Percentiles rank a stretch among this genome's conserved stretches.
Evolutionary conservation across 2,113 vertebrate species (phyloP).

Genomic region (Bubalus kerabau): DNA sequence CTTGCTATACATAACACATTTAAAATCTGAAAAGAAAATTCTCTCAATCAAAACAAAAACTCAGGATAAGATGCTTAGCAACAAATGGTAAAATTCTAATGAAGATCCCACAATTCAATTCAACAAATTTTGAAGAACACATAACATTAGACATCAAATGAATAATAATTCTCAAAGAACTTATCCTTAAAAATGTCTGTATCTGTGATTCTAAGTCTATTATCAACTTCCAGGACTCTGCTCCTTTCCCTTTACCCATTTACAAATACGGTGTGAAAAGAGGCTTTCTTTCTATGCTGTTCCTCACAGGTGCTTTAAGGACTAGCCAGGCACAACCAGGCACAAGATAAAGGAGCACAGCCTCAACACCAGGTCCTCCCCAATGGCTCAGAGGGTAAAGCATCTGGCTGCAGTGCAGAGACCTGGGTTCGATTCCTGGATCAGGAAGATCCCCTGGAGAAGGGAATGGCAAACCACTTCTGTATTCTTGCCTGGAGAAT

Average conservation of each 20-base stretch:
- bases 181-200: not conserved
- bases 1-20: not conserved
- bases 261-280: not conserved
- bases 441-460: not conserved
- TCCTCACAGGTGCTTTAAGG: not conserved
- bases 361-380: not conserved
- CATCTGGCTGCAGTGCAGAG: not conserved
- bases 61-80: not conserved
- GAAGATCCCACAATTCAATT: not conserved
- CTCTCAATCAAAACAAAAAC: not conserved
- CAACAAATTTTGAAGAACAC: not conserved
- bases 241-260: not conserved
- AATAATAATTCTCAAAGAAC: not conserved
- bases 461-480: not conserved
- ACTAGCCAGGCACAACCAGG: not conserved
- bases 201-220: not conserved
- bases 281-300: not conserved
- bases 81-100: not conserved
- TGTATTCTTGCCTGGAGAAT: not conserved
- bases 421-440: not conserved
- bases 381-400: not conserved
- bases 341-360: not conserved
- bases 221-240: not conserved
- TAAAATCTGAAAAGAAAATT: not conserved
- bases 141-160: not conserved